Percentiles rank a stretch among this genome's conserved stretches.
Evolutionary conservation across 2,888 invertebrate genomes (phyloP).

Genomic region (Dorcus hopei): DNA sequence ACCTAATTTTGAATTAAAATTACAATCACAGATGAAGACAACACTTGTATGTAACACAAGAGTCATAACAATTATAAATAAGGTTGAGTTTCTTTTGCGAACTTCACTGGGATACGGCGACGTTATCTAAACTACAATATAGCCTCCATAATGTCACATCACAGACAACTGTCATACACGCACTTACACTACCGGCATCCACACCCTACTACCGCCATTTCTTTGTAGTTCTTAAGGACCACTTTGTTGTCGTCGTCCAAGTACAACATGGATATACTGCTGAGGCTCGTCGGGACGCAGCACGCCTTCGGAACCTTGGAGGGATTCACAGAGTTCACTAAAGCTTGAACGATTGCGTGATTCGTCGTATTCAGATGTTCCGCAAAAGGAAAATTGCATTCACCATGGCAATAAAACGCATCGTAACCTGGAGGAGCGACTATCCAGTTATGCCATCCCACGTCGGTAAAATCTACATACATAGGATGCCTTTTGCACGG

Average conservation of each 20-base stretch:
- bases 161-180: conserved; percentile 17
- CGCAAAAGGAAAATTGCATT: conserved; percentile 90
- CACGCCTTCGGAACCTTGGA: conserved; percentile 89
- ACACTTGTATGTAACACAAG: not conserved
- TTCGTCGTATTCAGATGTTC: conserved; percentile 96
- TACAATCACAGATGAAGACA: conserved; percentile 27
- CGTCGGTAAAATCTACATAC: conserved; percentile 93
- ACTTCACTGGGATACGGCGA: not conserved
- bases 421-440: conserved; percentile 95
- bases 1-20: conserved; percentile 29
- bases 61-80: not conserved
- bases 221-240: conserved; percentile 97
- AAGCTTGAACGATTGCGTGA: conserved; percentile 96
- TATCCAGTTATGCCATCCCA: conserved; percentile 99
- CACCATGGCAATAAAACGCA: conserved; percentile 94
- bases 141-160: conserved; percentile 25
- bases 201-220: conserved; percentile 97
- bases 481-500: conserved; percentile 84
- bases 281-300: conserved; percentile 94
- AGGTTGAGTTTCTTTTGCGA: not conserved
- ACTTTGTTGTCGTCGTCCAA: conserved; percentile 93
- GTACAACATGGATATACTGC: conserved; percentile 94
- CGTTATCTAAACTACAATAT: conserved; percentile 5
- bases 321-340: conserved; percentile 92
- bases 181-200: conserved; percentile 78